Conservation (phyloP, 2,888 invertebrate species). For the Neoscelio sp. region DNA sequence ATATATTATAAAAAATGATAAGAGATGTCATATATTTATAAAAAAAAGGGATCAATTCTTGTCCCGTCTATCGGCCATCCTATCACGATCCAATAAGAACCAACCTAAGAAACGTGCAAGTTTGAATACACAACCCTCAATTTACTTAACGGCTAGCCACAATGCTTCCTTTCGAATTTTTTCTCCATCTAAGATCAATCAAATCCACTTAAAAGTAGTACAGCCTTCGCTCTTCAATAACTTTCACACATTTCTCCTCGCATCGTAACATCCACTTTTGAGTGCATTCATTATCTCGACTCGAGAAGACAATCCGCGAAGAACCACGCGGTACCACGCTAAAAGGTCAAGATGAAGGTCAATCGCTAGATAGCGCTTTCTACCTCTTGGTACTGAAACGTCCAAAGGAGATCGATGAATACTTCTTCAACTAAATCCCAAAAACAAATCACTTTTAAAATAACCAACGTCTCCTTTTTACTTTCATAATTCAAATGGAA, state of each 20-base stretch:
- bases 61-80: no score
- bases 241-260: slow-evolving; percentile 67
- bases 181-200: slow-evolving; percentile 51
- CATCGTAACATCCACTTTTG: slow-evolving; percentile 33
- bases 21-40: no score
- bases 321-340: neutral
- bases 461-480: slow-evolving; percentile 60
- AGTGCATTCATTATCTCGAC: slow-evolving; percentile 48
- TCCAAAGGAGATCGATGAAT: neutral
- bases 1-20: no score
- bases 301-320: neutral
- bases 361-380: slow-evolving; percentile 39
- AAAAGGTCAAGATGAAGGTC: slow-evolving; percentile 60
- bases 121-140: neutral
- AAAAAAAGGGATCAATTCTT: no score
- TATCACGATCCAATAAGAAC: no score
- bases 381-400: neutral
- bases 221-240: slow-evolving; percentile 45
- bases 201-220: slow-evolving; percentile 60
- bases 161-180: slow-evolving; percentile 15
- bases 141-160: neutral
- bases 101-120: no score
- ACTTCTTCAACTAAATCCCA: neutral
- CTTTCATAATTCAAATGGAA: slow-evolving; percentile 75
- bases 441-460: neutral